Evolutionary conservation across 2,797 vertebrate genomes (phyloP).

Genomic region (Gobionotothen gibberifrons): DNA sequence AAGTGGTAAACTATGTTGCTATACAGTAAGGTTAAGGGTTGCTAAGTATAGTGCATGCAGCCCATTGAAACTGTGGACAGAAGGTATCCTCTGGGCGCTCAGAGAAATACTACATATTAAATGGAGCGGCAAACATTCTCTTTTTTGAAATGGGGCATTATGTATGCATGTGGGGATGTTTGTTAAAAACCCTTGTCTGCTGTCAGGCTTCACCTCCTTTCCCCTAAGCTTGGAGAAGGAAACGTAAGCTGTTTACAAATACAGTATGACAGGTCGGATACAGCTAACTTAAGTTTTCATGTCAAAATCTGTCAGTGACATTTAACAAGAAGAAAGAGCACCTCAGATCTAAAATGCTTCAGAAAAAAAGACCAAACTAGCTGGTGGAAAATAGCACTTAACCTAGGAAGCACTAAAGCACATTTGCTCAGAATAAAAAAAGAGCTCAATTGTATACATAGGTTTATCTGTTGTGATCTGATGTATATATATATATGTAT

Average conservation of each 20-base stretch:
- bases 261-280: constrained; percentile 85
- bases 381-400: constrained; percentile 66
- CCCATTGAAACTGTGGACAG: constrained; percentile 63
- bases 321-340: constrained; percentile 84
- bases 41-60: constrained; percentile 67
- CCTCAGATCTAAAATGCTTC: constrained; percentile 68
- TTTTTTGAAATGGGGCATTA: constrained; percentile 75
- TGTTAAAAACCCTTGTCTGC: constrained; percentile 80
- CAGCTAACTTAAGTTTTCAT: constrained; percentile 87
- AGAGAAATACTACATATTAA: constrained; percentile 69
- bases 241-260: constrained; percentile 86
- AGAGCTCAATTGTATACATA: constrained; percentile 24
- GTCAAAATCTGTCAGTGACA: constrained; percentile 88
- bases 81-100: constrained; percentile 69
- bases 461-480: constrained; percentile 1
- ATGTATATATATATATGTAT: not conserved
- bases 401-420: constrained; percentile 35
- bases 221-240: constrained; percentile 74
- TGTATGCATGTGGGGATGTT: constrained; percentile 80
- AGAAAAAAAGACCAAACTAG: constrained; percentile 48
- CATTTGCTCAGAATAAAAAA: constrained; percentile 20
- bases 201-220: constrained; percentile 78
- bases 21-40: constrained; percentile 49
- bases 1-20: constrained; percentile 55
- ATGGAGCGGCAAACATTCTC: constrained; percentile 70